Evolutionary conservation across 2,113 vertebrate genomes (phyloP).

Genomic region (Condylura cristata): DNA sequence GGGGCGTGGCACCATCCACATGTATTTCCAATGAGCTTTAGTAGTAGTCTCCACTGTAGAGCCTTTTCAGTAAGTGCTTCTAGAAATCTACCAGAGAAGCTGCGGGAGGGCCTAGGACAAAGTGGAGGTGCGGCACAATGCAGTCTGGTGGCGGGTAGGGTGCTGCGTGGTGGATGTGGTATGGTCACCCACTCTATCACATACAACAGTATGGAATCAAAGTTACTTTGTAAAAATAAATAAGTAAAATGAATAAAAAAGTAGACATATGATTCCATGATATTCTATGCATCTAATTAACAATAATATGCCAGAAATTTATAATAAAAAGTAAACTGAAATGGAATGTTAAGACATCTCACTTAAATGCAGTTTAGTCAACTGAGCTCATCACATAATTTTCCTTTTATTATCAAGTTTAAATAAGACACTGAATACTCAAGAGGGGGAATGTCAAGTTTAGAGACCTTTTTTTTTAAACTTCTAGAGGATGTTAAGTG

Average conservation of each 20-base stretch:
- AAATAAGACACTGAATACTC: neutral
- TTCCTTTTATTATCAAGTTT: neutral
- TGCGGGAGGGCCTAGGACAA: too few relatives aligned
- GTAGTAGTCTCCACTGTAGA: rapidly evolving
- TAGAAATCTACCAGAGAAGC: neutral
- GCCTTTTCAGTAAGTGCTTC: too few relatives aligned
- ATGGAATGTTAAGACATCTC: neutral
- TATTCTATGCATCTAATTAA: neutral
- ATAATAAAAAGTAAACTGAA: neutral
- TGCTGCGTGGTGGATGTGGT: too few relatives aligned
- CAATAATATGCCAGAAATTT: neutral
- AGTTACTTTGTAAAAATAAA: too few relatives aligned
- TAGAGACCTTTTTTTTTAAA: neutral
- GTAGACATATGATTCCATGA: too few relatives aligned
- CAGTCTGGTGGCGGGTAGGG: too few relatives aligned
- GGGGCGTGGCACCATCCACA: neutral
- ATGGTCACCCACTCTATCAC: too few relatives aligned
- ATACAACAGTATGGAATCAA: too few relatives aligned
- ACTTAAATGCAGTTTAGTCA: conserved; percentile 16
- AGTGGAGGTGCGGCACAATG: too few relatives aligned
- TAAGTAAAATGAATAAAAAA: too few relatives aligned
- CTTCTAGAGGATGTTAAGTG: neutral
- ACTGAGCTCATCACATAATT: neutral
- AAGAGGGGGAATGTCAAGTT: neutral
- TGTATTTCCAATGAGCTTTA: neutral